These are phyloP conservation scores for Elymnias hypermnestra DNA, from an alignment of 1,140 invertebrate species.

Conservation along the genomic window DNA sequence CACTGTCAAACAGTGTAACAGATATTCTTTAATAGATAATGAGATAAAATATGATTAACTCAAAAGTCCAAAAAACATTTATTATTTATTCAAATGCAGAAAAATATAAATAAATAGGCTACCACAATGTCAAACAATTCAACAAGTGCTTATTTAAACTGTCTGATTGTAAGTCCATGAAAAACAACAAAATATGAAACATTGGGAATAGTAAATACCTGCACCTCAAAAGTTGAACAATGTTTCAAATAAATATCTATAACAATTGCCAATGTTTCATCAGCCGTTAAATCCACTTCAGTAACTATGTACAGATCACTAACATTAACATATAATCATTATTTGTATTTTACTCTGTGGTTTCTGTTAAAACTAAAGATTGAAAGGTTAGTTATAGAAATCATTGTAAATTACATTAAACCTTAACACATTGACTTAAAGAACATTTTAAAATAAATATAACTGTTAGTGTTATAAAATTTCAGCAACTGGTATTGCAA, in stretches of 20 bases:
- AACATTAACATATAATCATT: neutral
- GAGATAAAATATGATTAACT: too few species aligned
- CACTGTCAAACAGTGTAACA: too few species aligned
- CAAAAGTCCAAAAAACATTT: neutral
- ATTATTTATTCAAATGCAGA: conserved; percentile 4
- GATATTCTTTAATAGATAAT: too few species aligned
- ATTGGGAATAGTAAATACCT: neutral
- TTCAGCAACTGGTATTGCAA: too few species aligned
- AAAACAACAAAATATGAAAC: neutral
- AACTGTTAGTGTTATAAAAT: too few species aligned
- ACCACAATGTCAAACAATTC: conserved; percentile 26
- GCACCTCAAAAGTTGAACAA: neutral
- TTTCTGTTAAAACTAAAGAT: too few species aligned
- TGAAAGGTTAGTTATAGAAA: too few species aligned
- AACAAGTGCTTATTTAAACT: conserved; percentile 19
- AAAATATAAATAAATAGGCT: conserved; percentile 7
- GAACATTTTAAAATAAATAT: too few species aligned
- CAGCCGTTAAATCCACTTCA: neutral
- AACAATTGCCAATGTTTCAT: neutral
- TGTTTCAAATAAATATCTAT: neutral
- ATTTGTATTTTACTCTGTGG: too few species aligned
- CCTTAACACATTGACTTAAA: too few species aligned
- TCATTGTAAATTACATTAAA: too few species aligned
- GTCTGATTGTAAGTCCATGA: neutral
- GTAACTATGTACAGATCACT: neutral